Percentiles rank a stretch among this genome's conserved stretches.
Conservation (phyloP, 2,888 invertebrate species). For the Agrotis exclamationis region DNA sequence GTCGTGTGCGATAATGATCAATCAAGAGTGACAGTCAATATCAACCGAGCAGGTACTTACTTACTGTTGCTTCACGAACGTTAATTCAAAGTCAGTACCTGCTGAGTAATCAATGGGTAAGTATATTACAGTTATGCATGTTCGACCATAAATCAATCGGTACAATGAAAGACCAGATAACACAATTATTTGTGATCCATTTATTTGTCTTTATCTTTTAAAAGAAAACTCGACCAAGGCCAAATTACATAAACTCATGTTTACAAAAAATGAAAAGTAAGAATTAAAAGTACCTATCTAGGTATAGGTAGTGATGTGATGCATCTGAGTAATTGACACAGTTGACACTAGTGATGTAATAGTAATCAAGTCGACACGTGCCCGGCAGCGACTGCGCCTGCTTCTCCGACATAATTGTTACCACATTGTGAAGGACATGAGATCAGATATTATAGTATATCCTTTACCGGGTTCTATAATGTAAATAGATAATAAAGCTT, state of each 20-base stretch:
- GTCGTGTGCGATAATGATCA: no score
- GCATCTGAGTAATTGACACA: neutral
- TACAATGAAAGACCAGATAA: no score
- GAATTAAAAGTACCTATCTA: neutral
- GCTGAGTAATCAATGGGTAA: neutral
- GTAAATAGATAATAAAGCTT: no score
- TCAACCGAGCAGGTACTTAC: neutral
- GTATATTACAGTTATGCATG: neutral
- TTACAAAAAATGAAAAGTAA: no score
- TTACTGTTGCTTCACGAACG: neutral
- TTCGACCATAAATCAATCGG: neutral
- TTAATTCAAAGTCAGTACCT: neutral
- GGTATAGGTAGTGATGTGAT: neutral
- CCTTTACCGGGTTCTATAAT: no score
- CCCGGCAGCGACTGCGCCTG: neutral
- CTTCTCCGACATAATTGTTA: neutral
- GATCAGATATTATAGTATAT: no score
- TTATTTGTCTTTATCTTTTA: neutral
- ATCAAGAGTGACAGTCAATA: no score
- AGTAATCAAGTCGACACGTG: neutral
- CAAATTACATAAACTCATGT: neutral
- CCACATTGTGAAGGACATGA: neutral
- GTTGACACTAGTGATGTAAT: slow-evolving; percentile 1
- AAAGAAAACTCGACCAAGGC: neutral
- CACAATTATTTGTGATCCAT: neutral